A percentile compares a stretch with the other conserved stretches of the same genome.
phyloP scores from a whole-genome alignment of 2,797 vertebrate species.

The Nyctibius grandis region DNA sequence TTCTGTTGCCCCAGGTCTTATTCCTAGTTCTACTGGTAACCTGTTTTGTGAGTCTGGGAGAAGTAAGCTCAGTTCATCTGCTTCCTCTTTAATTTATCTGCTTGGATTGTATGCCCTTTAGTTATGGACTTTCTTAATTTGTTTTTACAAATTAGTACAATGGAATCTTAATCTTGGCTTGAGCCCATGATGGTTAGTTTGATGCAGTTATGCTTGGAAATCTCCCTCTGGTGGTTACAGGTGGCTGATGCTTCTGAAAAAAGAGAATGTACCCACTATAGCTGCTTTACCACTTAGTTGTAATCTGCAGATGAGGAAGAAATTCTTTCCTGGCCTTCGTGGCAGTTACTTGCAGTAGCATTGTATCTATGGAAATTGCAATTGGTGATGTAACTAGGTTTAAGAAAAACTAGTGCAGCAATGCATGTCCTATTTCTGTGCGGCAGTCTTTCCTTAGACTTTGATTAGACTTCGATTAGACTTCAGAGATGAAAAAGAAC shows the following conservation, averaged over 20 bases:
- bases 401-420: neutral
- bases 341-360: neutral
- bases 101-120: constrained; percentile 15
- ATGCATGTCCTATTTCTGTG: neutral
- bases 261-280: neutral
- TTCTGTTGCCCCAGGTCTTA: neutral
- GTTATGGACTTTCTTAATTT: constrained; percentile 17
- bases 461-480: neutral
- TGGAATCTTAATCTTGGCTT: constrained; percentile 3
- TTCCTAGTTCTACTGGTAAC: neutral
- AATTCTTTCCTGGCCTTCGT: neutral
- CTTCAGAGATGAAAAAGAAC: neutral
- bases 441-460: neutral
- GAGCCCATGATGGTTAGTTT: neutral
- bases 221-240: constrained; percentile 38
- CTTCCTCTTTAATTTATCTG: neutral
- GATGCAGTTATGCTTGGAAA: neutral
- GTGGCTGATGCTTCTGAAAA: neutral
- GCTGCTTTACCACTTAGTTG: neutral
- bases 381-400: neutral
- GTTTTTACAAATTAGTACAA: neutral
- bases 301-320: neutral
- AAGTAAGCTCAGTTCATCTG: neutral
- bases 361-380: neutral
- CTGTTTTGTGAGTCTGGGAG: neutral